Conservation (phyloP, 2,797 vertebrate genomes). For the Aphelocoma californica region DNA sequence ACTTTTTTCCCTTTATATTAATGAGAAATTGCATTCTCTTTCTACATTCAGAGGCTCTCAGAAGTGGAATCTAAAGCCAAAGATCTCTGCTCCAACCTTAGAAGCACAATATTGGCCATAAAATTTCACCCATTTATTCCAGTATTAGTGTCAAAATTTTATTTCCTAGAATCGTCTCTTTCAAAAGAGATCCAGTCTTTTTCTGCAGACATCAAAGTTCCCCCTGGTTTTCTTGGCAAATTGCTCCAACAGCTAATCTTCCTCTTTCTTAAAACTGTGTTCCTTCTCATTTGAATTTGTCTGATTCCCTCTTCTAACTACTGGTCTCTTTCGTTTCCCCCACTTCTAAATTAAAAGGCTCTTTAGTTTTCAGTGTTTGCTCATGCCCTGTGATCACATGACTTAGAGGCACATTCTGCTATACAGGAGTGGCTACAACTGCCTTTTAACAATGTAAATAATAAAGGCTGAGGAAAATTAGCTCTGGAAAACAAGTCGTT, state of each 20-base stretch:
- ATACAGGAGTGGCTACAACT: neutral
- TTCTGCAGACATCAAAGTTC: neutral
- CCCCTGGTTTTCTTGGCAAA: neutral
- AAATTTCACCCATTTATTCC: neutral
- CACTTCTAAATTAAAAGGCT: neutral
- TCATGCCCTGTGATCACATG: neutral
- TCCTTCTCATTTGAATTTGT: neutral
- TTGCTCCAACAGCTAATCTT: neutral
- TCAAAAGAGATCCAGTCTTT: neutral
- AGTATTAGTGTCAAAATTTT: neutral
- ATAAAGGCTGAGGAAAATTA: neutral
- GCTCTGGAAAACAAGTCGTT: neutral
- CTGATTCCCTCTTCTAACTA: neutral
- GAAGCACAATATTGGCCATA: neutral
- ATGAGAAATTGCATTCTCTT: neutral
- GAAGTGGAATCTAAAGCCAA: neutral
- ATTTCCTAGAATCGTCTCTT: neutral
- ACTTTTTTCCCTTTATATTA: neutral
- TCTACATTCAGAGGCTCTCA: neutral
- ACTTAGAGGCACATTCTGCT: neutral
- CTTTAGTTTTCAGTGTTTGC: neutral
- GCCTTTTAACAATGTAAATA: neutral
- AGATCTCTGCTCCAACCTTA: neutral
- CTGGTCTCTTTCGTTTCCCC: neutral
- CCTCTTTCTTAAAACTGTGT: neutral